phyloP scores from a whole-genome alignment of 1,140 invertebrate genomes.

The Littorina saxatilis region DNA sequence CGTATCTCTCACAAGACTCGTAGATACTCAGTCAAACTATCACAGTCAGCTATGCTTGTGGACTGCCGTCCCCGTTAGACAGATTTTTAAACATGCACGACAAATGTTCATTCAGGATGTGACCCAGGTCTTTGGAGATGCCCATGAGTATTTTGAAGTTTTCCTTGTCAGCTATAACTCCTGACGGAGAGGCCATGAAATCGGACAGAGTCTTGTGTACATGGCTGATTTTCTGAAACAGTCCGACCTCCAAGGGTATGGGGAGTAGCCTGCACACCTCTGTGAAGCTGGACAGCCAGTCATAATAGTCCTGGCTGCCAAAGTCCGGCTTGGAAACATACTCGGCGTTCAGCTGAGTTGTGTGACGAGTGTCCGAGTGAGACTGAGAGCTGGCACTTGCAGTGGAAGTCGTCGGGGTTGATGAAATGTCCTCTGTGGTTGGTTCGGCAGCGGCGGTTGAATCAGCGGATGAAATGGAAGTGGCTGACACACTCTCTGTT shows the following conservation, averaged over 20 bases:
- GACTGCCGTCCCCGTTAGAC: background rate
- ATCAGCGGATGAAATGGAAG: background rate
- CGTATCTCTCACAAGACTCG: too few species aligned
- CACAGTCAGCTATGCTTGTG: conserved; percentile 1
- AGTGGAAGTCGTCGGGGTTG: background rate
- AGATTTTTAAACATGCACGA: conserved; percentile 63
- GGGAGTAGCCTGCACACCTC: conserved; percentile 67
- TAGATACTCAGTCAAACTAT: too few species aligned
- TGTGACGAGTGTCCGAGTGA: too few species aligned
- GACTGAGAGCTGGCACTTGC: background rate
- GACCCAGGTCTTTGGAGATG: conserved; percentile 69
- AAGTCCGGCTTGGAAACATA: conserved; percentile 69
- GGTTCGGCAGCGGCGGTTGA: background rate
- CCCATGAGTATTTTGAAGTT: conserved; percentile 72
- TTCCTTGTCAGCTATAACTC: conserved; percentile 68
- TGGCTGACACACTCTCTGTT: background rate
- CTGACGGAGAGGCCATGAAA: conserved; percentile 70
- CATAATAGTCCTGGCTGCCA: conserved; percentile 71
- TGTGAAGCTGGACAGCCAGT: conserved; percentile 72
- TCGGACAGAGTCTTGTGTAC: conserved; percentile 72
- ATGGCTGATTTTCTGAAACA: conserved; percentile 73
- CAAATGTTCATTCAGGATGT: conserved; percentile 70
- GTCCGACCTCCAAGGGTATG: conserved; percentile 66
- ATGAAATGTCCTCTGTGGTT: background rate
- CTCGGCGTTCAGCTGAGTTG: conserved; percentile 44